Base-by-base conservation (phyloP, 1,140 invertebrate species). In the Dreissena polymorpha region DNA sequence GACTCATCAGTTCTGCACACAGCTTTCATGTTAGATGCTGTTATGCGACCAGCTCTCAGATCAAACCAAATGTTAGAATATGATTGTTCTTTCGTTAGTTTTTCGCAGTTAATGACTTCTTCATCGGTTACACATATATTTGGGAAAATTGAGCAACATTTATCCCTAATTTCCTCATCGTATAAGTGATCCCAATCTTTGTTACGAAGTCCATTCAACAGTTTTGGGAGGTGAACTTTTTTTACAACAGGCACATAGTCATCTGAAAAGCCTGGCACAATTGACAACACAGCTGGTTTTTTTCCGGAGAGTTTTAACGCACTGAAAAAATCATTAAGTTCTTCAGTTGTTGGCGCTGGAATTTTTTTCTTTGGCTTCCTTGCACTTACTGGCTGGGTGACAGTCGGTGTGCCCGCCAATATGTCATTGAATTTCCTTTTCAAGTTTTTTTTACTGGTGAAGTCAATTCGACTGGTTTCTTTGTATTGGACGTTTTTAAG, bases 391-490 rank as follows among this genome's bases (percentile, higher is more conserved):
- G n/a, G 53, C 12, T 18, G 18, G 53, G 18, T 55, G 53, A 18
- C 53, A 12, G 53, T 55, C 12, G 12, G 18, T 55, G 53, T 55
- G 53, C 18, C 53, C 18, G 53, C 12, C 53, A 55, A 12, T n/a
- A n/a, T n/a, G n/a, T n/a, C n/a, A 55, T 55, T 55, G 18, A 55
- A 70, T 12, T 85, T 21, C 14, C 65, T 73, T 25, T 27, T 67
- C 51, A 83, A 55, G 53, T 12, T 55, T 18, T 55, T 55, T 12
- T 12, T 18, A 18, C 85, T 57, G 53, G 55, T 18, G 77, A 85
- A 88, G 60, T 88, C 85, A 14, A 86, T 86, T 21, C 86, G 60
- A 0, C 23, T 14, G 14, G 83, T n/a, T 29, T 27, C 39, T 14
- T 69, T 65, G 49, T 84, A 85, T n/a, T n/a, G n/a, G n/a, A n/a